Conservation (phyloP, 2,888 invertebrate species). For the Zygaena filipendulae region DNA sequence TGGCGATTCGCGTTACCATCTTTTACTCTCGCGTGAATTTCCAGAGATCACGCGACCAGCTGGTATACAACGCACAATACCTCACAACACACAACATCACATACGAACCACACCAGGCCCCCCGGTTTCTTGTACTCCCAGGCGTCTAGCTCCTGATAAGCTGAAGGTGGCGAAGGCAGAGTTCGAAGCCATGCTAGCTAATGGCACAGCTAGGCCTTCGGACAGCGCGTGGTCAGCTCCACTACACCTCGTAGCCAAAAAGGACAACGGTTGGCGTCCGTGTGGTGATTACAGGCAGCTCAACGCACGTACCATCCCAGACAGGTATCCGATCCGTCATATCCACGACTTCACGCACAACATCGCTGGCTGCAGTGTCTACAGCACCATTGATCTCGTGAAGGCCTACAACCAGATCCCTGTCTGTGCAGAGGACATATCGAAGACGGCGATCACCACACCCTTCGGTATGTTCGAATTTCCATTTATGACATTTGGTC, state of each 20-base stretch:
- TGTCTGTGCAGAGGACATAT: slow-evolving; percentile 24
- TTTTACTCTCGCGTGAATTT: slow-evolving; percentile 11
- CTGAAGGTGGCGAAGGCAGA: slow-evolving; percentile 8
- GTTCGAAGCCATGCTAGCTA: slow-evolving; percentile 7
- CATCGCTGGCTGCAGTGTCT: slow-evolving; percentile 12
- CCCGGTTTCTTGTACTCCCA: slow-evolving; percentile 11
- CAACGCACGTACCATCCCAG: slow-evolving; percentile 8
- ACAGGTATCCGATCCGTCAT: slow-evolving; percentile 13
- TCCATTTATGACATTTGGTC: slow-evolving; percentile 26
- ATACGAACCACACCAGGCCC: slow-evolving; percentile 16
- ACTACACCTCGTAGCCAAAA: slow-evolving; percentile 9
- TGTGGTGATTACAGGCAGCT: slow-evolving; percentile 9
- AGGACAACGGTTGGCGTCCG: slow-evolving; percentile 7
- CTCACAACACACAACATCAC: slow-evolving; percentile 16
- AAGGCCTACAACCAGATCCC: slow-evolving; percentile 37
- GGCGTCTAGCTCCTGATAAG: slow-evolving; percentile 18
- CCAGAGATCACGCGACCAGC: slow-evolving; percentile 14
- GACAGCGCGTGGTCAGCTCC: slow-evolving; percentile 12
- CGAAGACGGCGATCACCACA: slow-evolving; percentile 29
- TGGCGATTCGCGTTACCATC: slow-evolving; percentile 8
- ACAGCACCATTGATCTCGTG: slow-evolving; percentile 12
- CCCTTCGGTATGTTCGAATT: slow-evolving; percentile 29
- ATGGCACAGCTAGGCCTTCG: slow-evolving; percentile 9
- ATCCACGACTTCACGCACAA: slow-evolving; percentile 14
- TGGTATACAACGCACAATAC: slow-evolving; percentile 4